Conservation (phyloP, 2,888 invertebrate genomes). For the Idaea straminata region DNA sequence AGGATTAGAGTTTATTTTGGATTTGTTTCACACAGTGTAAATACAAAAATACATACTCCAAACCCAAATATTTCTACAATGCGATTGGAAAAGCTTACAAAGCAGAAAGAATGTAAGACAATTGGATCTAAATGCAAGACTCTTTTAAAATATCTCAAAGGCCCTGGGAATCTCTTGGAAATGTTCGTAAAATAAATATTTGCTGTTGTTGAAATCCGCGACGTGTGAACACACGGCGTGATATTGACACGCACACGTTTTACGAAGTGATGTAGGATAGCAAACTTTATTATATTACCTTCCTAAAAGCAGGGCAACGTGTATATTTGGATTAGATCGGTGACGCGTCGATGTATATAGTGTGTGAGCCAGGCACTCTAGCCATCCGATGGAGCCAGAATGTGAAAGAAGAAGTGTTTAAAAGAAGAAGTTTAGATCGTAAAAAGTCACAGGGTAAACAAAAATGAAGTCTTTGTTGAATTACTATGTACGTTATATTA, state of each 20-base stretch:
- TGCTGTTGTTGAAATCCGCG: constrained; percentile 3
- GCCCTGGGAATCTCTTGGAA: constrained; percentile 10
- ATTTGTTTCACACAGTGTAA: background rate
- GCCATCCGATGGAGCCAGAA: too few relatives aligned
- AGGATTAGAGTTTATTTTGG: background rate
- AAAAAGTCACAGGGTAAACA: too few relatives aligned
- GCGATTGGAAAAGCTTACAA: background rate
- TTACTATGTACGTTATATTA: too few relatives aligned
- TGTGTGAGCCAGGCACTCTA: too few relatives aligned
- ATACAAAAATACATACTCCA: background rate
- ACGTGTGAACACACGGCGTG: background rate
- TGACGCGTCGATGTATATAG: too few relatives aligned
- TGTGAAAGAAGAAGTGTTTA: too few relatives aligned
- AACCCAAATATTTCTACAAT: background rate
- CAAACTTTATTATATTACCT: too few relatives aligned
- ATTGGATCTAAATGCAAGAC: constrained; percentile 12
- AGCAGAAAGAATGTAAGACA: constrained; percentile 2
- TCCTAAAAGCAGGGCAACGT: too few relatives aligned
- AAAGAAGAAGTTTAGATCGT: too few relatives aligned
- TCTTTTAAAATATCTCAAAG: constrained; percentile 18
- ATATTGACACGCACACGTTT: background rate
- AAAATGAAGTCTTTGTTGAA: too few relatives aligned
- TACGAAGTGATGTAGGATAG: too few relatives aligned
- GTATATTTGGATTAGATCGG: too few relatives aligned
- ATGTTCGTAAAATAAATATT: constrained; percentile 4